Evolutionary conservation across 2,888 invertebrate species (phyloP), one percentile per base, ranked within the genome.

Genomic region (Aleiodes testaceus): DNA sequence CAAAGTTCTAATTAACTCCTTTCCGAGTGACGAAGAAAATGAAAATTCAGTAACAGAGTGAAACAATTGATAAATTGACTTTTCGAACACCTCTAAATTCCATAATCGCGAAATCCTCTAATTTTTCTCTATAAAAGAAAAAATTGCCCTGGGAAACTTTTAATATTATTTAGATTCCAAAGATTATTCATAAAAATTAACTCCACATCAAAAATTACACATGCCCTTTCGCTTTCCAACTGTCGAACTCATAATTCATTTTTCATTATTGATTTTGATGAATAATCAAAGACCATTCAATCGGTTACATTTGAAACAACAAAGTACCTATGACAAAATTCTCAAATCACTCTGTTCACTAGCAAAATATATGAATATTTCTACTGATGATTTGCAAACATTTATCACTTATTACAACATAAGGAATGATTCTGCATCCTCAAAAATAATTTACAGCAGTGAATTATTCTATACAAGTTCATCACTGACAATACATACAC

Each of bases 401-500:
- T 36, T 61, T 26, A 30, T 49, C 52, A 66, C 52, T 66, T 42
- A 53, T 55, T 53, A 42, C 22, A 44, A n/a, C 14, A 47, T 47
- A 65, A 65, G 64, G 64, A 70, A 65, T 70, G 63, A 69, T 36
- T 68, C 42, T 36, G 59, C 18, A 47, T n/a, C 55, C 14, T 53
- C 22, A 44, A 49, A 26, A 1, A 26, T 22, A 66, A 44, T 53
- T 53, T 49, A 36, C 30, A 65, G n/a, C 1, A 45, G 9, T 42
- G 18, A 16, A 70, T 72, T 36, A 49, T 61, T 72, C 69, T 70
- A 75, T 55, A 70, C 50, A 44, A 52, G 76, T 65, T 75, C 79
- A 72, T 79, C 77, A 42, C 78, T 80, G 68, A 87, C 80, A 70
- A 85, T 81, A 74, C 87, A 87, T 67, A 85, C 83, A 71, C 87